Evolutionary conservation across 1,140 invertebrate species (phyloP).

Genomic region (Carposina sasakii): DNA sequence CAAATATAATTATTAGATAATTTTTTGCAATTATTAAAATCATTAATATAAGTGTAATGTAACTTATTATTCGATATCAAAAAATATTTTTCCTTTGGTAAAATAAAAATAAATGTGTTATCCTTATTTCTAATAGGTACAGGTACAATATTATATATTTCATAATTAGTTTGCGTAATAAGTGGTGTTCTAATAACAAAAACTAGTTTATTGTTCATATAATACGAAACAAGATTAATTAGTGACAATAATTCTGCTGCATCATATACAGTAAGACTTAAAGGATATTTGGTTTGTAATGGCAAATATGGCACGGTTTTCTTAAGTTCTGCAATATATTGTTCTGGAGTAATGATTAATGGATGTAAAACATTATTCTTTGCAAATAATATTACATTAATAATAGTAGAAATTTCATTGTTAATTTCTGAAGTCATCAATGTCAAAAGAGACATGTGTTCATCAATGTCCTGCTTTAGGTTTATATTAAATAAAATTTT

Average conservation of each 20-base stretch:
- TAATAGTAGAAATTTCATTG: conserved; percentile 14
- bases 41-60: neutral
- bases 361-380: conserved; percentile 22
- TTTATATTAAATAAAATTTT: conserved; percentile 11
- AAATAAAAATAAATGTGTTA: conserved; percentile 9
- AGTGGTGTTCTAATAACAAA: conserved; percentile 13
- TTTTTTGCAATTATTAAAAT: neutral
- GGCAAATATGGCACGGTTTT: conserved; percentile 1
- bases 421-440: conserved; percentile 6
- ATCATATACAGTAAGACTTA: neutral
- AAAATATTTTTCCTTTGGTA: conserved; percentile 11
- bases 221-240: conserved; percentile 5
- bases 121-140: conserved; percentile 1
- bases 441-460: conserved; percentile 12
- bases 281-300: conserved; percentile 6
- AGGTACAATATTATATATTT: conserved; percentile 7
- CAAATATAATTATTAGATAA: neutral
- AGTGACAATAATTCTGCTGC: conserved; percentile 5
- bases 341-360: conserved; percentile 19
- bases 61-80: conserved; percentile 10
- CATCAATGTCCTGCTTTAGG: conserved; percentile 9
- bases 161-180: conserved; percentile 6
- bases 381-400: conserved; percentile 19
- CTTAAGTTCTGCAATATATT: conserved; percentile 1
- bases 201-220: conserved; percentile 10